These are phyloP conservation scores for Ascaphus truei DNA, from an alignment of 2,113 vertebrate species.

Conservation along the genomic window DNA sequence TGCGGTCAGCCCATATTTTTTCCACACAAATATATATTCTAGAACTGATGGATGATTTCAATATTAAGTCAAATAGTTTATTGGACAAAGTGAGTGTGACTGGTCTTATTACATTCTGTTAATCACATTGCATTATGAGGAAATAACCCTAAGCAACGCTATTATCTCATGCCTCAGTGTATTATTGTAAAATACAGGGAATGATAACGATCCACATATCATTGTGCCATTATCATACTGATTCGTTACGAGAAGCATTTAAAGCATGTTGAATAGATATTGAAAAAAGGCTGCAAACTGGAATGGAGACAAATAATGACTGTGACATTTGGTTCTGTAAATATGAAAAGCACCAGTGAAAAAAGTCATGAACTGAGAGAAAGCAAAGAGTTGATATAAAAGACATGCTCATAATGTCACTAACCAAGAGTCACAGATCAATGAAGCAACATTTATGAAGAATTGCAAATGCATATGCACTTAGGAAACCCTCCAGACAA, in stretches of 20 bases:
- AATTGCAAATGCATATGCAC: no score
- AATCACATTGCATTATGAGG: neutral
- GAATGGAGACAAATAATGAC: neutral
- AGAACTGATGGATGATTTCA: no score
- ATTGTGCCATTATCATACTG: neutral
- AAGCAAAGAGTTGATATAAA: neutral
- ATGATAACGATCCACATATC: neutral
- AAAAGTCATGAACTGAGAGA: neutral
- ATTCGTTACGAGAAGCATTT: neutral
- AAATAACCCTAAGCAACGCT: neutral
- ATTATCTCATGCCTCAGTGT: neutral
- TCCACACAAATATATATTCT: no score
- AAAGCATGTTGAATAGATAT: neutral
- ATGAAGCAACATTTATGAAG: neutral
- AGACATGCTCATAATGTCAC: neutral
- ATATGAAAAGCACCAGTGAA: neutral
- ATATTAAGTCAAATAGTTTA: no score
- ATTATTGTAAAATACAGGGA: neutral
- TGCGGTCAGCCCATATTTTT: no score
- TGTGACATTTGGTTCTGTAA: neutral
- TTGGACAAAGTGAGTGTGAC: neutral
- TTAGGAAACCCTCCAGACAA: no score
- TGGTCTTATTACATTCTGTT: neutral
- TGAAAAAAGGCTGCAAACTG: neutral
- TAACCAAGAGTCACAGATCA: neutral